These are phyloP conservation scores for Oedothorax gibbosus DNA, from an alignment of 1,140 invertebrate genomes.

Conservation along the genomic window DNA sequence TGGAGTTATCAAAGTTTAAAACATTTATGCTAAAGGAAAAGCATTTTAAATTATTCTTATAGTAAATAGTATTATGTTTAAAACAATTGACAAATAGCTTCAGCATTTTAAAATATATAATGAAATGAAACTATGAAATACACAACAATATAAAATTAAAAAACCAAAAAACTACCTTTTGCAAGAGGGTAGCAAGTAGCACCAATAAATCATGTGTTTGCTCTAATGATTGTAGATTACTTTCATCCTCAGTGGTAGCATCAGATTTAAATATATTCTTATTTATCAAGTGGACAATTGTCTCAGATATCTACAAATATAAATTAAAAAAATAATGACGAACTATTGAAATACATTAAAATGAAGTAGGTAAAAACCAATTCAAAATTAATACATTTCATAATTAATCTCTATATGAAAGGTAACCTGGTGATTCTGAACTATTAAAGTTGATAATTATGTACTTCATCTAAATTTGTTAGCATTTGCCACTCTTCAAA, in stretches of 20 bases:
- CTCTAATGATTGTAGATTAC: constrained; percentile 24
- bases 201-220: constrained; percentile 53
- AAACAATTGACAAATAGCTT: too few relatives aligned
- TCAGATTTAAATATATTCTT: constrained; percentile 18
- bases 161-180: constrained; percentile 27
- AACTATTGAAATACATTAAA: background rate
- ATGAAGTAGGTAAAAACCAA: too few relatives aligned
- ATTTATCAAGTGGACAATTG: constrained; percentile 43
- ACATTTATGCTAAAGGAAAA: too few relatives aligned
- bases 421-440: too few relatives aligned
- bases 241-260: background rate
- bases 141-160: background rate
- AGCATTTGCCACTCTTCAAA: too few relatives aligned
- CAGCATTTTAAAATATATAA: too few relatives aligned
- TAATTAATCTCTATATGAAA: background rate
- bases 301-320: constrained; percentile 42
- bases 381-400: background rate
- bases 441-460: too few relatives aligned
- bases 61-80: too few relatives aligned
- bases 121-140: background rate
- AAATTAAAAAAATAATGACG: background rate
- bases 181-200: constrained; percentile 54
- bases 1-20: too few relatives aligned
- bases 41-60: too few relatives aligned
- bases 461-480: too few relatives aligned